Percentiles rank a stretch among this genome's conserved stretches.
Evolutionary conservation across 2,113 vertebrate species (phyloP).

Genomic region (Melanerpes aurifrons): DNA sequence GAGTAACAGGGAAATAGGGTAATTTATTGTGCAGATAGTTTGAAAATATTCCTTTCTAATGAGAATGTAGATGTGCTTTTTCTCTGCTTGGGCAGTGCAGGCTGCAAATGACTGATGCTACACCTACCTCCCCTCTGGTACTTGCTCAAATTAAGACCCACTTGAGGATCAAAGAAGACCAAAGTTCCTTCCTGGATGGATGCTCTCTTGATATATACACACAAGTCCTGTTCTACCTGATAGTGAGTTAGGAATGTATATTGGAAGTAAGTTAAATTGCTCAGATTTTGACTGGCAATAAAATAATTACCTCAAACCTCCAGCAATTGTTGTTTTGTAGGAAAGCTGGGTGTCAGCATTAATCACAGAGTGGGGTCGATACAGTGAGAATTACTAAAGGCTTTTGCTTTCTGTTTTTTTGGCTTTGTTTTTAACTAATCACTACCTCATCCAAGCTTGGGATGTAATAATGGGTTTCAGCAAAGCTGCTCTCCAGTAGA

Average conservation of each 20-base stretch:
- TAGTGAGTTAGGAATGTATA: not conserved
- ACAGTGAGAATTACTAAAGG: not conserved
- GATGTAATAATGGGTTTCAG: slow-evolving; percentile 24
- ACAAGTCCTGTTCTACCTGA: not conserved
- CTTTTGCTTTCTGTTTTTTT: not conserved
- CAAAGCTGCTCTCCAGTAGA: slow-evolving; percentile 2
- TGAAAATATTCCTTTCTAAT: not conserved
- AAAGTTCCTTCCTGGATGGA: not conserved
- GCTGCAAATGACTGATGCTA: not conserved
- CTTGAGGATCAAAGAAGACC: slow-evolving; percentile 1
- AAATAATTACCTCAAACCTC: slow-evolving; percentile 30
- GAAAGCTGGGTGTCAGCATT: slow-evolving; percentile 15
- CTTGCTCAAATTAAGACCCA: not conserved
- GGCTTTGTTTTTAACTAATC: slow-evolving; percentile 2
- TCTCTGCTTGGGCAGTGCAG: not conserved
- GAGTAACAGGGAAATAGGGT: not conserved
- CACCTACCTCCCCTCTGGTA: not conserved
- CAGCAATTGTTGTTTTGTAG: slow-evolving; percentile 6
- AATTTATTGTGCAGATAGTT: not conserved
- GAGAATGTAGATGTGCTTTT: not conserved
- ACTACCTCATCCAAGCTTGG: not conserved
- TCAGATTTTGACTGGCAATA: slow-evolving; percentile 1
- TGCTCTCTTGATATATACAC: not conserved
- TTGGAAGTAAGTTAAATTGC: slow-evolving; percentile 27
- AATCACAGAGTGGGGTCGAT: slow-evolving; percentile 24